These are phyloP conservation scores for Danaus plexippus DNA, from an alignment of 1,140 invertebrate species.

Conservation along the genomic window DNA sequence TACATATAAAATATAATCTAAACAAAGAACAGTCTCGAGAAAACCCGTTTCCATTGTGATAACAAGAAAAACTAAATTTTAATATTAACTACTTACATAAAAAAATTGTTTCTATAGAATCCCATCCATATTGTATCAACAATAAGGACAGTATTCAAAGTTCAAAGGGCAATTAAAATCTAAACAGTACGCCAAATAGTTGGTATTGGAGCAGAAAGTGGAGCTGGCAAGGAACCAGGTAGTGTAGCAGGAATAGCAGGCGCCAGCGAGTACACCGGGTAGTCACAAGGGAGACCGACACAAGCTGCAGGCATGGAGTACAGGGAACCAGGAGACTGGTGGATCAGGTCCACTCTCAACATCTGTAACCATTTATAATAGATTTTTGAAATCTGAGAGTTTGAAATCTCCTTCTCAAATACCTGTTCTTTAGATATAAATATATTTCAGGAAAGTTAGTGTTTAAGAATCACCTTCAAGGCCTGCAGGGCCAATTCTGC, in stretches of 20 bases:
- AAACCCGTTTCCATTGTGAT: too few relatives aligned
- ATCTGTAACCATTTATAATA: slow-evolving; percentile 24
- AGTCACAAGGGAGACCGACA: slow-evolving; percentile 34
- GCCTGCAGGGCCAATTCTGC: slow-evolving; percentile 42
- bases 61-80: slow-evolving; percentile 6
- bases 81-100: slow-evolving; percentile 7
- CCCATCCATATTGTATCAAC: slow-evolving; percentile 13
- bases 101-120: slow-evolving; percentile 11
- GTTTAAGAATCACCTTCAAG: slow-evolving; percentile 33
- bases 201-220: slow-evolving; percentile 18
- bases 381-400: too few relatives aligned
- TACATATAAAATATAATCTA: slow-evolving; percentile 7
- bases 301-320: slow-evolving; percentile 30
- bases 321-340: slow-evolving; percentile 24
- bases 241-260: slow-evolving; percentile 25
- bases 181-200: slow-evolving; percentile 26
- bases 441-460: too few relatives aligned
- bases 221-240: slow-evolving; percentile 24
- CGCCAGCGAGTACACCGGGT: slow-evolving; percentile 27
- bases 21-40: slow-evolving; percentile 1
- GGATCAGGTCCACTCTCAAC: slow-evolving; percentile 33
- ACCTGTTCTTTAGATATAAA: too few relatives aligned
- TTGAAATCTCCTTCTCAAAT: too few relatives aligned
- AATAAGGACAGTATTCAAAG: slow-evolving; percentile 13
- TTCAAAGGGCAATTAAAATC: slow-evolving; percentile 1